phyloP scores from a whole-genome alignment of 2,797 vertebrate genomes.

The Anguilla obscura region DNA sequence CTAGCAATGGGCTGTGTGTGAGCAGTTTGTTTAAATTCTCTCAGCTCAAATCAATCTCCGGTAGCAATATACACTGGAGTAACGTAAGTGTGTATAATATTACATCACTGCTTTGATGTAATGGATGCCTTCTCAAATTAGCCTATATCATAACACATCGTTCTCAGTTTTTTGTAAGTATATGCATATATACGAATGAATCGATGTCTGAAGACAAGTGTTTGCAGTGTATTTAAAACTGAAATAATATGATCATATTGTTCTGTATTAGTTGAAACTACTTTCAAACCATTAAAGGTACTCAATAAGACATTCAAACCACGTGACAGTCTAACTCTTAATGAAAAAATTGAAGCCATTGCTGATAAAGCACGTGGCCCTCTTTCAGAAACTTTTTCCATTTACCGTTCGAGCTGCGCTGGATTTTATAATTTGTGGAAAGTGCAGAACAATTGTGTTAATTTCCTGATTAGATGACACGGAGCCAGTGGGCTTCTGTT shows the following conservation, averaged over 20 bases:
- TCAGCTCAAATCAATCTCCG: background rate
- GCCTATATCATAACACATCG: background rate
- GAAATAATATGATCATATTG: background rate
- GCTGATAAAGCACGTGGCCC: background rate
- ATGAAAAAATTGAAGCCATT: slow-evolving; percentile 28
- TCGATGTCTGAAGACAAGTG: background rate
- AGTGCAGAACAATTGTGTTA: slow-evolving; percentile 11
- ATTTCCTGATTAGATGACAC: slow-evolving; percentile 10
- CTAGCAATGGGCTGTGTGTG: background rate
- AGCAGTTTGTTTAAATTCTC: background rate
- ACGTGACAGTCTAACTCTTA: slow-evolving; percentile 21
- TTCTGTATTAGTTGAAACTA: slow-evolving; percentile 9
- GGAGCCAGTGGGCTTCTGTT: background rate
- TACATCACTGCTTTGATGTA: slow-evolving; percentile 2
- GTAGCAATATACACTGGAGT: background rate
- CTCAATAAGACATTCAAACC: slow-evolving; percentile 11
- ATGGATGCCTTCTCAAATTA: slow-evolving; percentile 4
- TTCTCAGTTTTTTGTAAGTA: background rate
- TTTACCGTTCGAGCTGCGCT: slow-evolving; percentile 8
- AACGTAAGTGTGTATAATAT: slow-evolving; percentile 18
- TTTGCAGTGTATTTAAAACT: background rate
- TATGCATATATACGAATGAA: background rate
- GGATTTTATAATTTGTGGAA: slow-evolving; percentile 15
- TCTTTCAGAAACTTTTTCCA: slow-evolving; percentile 17
- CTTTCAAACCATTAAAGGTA: slow-evolving; percentile 19